Conservation (phyloP, 1,140 invertebrate genomes). For the Pteromalus puparum region DNA sequence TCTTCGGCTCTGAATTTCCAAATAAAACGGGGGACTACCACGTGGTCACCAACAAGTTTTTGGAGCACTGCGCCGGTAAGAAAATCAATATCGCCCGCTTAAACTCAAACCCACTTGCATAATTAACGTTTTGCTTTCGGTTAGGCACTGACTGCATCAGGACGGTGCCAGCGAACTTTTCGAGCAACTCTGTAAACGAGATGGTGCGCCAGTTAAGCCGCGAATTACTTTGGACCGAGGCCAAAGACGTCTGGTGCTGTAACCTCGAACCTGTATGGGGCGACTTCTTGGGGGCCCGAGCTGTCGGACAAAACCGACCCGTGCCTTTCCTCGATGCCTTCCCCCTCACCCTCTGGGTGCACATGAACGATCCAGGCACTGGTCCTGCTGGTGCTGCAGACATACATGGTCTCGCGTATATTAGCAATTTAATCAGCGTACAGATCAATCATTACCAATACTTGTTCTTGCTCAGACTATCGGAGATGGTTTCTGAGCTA, state of each 20-base stretch:
- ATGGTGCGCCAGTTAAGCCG: slow-evolving; percentile 73
- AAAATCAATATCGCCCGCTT: background rate
- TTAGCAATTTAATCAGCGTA: slow-evolving; percentile 86
- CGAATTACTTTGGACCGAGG: slow-evolving; percentile 88
- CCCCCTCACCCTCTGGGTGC: slow-evolving; percentile 89
- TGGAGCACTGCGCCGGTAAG: slow-evolving; percentile 83
- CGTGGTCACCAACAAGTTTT: slow-evolving; percentile 84
- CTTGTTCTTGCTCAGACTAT: slow-evolving; percentile 89
- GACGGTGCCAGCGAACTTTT: slow-evolving; percentile 67
- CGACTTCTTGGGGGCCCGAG: slow-evolving; percentile 90
- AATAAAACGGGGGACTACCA: slow-evolving; percentile 79
- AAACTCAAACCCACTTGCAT: no score
- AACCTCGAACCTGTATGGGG: slow-evolving; percentile 93
- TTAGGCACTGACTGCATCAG: slow-evolving; percentile 76
- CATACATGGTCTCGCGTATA: slow-evolving; percentile 83
- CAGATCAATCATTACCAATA: slow-evolving; percentile 96
- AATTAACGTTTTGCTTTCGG: background rate
- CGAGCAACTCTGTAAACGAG: slow-evolving; percentile 72
- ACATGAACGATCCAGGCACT: slow-evolving; percentile 66
- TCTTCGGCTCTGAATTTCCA: slow-evolving; percentile 85
- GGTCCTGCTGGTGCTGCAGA: slow-evolving; percentile 71
- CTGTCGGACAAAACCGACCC: slow-evolving; percentile 82
- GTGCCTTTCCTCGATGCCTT: slow-evolving; percentile 94
- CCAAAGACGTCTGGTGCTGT: slow-evolving; percentile 91
- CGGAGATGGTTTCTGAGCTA: slow-evolving; percentile 89